Evolutionary conservation across 2,113 vertebrate genomes (phyloP).

Genomic region (Sporophila hypoxantha): DNA sequence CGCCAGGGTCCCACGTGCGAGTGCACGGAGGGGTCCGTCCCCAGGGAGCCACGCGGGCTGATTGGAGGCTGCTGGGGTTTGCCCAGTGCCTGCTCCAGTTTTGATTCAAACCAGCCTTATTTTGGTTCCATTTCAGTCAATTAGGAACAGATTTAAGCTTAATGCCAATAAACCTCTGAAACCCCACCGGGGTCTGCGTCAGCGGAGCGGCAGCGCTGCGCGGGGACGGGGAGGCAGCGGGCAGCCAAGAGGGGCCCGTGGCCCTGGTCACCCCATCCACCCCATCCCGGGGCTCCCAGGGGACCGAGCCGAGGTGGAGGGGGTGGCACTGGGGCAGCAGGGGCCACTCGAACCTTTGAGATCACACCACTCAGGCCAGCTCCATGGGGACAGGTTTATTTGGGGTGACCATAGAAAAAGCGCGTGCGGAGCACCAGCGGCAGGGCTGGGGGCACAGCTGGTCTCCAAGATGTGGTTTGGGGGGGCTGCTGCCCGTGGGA

Average conservation of each 20-base stretch:
- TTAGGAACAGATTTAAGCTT: conserved; percentile 65
- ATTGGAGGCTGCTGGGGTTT: conserved; percentile 38
- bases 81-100: conserved; percentile 35
- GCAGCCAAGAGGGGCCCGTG: conserved; percentile 1
- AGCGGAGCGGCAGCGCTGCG: conserved; percentile 22
- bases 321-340: not conserved
- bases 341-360: not conserved
- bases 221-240: conserved; percentile 19
- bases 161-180: conserved; percentile 60
- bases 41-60: conserved; percentile 1
- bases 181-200: conserved; percentile 43
- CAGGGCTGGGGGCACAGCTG: not conserved
- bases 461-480: fast-evolving
- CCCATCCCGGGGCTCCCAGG: not conserved
- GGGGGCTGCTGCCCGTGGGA: fast-evolving
- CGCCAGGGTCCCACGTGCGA: not conserved
- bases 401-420: not conserved
- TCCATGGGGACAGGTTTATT: not conserved
- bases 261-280: not conserved
- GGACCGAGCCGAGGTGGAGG: not conserved
- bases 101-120: conserved; percentile 58
- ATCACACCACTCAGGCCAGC: not conserved
- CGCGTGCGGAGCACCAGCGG: fast-evolving
- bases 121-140: conserved; percentile 58
- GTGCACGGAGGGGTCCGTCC: not conserved